Base-by-base conservation (phyloP, 2,797 vertebrate genomes). In the Coluber constrictor region DNA sequence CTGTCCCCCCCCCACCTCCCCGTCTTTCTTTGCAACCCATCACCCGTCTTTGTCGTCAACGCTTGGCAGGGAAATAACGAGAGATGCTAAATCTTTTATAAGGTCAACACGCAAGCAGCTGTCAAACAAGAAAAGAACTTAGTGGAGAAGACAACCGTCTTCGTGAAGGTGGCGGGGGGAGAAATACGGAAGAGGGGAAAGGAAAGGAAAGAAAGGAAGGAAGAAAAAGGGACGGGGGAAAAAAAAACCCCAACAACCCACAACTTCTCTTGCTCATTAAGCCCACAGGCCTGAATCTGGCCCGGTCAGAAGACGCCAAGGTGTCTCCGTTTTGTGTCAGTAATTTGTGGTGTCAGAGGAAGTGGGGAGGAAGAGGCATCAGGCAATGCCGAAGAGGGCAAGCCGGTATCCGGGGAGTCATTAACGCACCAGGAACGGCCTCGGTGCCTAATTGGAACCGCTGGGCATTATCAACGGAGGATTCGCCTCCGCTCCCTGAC, bases 21-120 rank as follows among this genome's bases (percentile, higher is more conserved):
- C 11, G 1, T 27, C 25, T 0, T 0, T 13, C 11, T 96, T 98
- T 97, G 97, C 98, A 87, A 98, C 98, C 98, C 98, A 98, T 98
- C 98, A 98, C 98, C 97, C n/a, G 98, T 70, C 66, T 70, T 70
- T 15, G 27, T 70, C n/a, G 13, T 70, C 98, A 98, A 98, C 97
- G 98, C 98, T 98, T 99, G 99, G 99, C 99, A 99, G 99, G 98
- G 7, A 99, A 99, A 99, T 99, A 99, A 99, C 99, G 99, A 99
- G 99, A 99, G 99, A 98, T 98, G 98, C 98, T 99, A 99, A 99
- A 99, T 99, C 98, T 99, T 99, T 99, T 99, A 99, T 99, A 99
- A 99, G 99, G 99, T 99, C 99, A 99, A 99, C 99, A 98, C 98
- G 98, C 98, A 98, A 99, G 99, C 99, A 99, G 99, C 99, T 99